phyloP scores from a whole-genome alignment of 2,113 vertebrate species.

The Dasyprocta punctata region DNA sequence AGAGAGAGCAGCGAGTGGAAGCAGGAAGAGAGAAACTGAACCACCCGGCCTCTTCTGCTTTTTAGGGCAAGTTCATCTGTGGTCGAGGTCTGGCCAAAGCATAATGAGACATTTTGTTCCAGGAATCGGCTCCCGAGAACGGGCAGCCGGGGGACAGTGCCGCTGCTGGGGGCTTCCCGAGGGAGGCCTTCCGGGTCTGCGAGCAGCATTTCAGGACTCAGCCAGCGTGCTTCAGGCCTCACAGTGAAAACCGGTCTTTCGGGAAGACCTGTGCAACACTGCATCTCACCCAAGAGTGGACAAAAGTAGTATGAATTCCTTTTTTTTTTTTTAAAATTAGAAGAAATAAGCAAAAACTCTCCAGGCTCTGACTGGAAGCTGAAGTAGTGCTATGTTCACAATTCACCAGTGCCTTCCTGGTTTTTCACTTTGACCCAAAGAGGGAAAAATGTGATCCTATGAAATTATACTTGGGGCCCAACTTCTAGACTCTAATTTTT shows the following conservation, averaged over 20 bases:
- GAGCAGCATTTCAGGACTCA: background rate
- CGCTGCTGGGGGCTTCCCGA: background rate
- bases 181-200: background rate
- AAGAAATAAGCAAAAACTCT: background rate
- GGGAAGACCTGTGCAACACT: background rate
- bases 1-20: background rate
- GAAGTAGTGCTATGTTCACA: background rate
- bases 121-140: background rate
- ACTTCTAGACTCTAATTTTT: slow-evolving; percentile 29
- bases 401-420: background rate
- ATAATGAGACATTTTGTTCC: background rate
- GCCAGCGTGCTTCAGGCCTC: background rate
- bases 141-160: background rate
- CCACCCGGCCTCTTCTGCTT: background rate
- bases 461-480: background rate
- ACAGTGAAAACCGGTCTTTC: background rate
- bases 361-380: background rate
- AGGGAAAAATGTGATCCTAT: background rate
- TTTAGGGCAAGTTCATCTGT: background rate
- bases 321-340: background rate
- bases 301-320: background rate
- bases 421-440: background rate
- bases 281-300: background rate
- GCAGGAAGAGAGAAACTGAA: background rate
- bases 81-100: background rate